Base-by-base conservation (phyloP, 2,797 vertebrate genomes). In the Smutsia temminckii region DNA sequence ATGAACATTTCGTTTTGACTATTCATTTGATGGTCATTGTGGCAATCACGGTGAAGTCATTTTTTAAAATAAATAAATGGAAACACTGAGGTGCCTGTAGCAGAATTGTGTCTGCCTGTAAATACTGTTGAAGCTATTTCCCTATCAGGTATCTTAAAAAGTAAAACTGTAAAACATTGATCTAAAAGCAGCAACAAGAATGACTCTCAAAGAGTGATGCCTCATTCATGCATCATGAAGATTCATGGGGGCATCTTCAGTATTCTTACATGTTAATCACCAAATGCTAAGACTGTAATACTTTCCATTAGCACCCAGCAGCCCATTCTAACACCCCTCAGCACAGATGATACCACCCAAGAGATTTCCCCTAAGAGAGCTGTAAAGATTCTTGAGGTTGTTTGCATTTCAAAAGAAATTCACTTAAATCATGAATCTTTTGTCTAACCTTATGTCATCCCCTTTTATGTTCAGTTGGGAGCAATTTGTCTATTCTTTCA, bases 391-490 rank as follows among this genome's bases (percentile, higher is more conserved):
- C 72, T 97, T 74, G 27, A 95, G 97, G 64, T 61, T 29, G 84
- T 97, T 68, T 97, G n/a, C 85, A 95, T 97, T 97, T 96, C 55
- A 89, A 95, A 98, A 83, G 97, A 97, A 97, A 96, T 75, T 93
- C 53, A 25, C 78, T 96, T 89, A 96, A 95, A 97, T 94, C 94
- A 89, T 3, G 37, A 95, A 21, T 91, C 93, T 86, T 96, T 98
- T 92, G 89, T 95, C 92, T 55, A 95, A 92, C 96, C 96, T 96
- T 94, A 90, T 97, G 97, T 85, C 91, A 96, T 42, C 42, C 20
- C 66, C 72, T 75, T 96, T 85, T 85, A 34, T 94, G 72, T 85
- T 89, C 69, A 80, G 59, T 42, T 69, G 93, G 74, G 27, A 94
- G 71, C 53, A 95, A 96, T 97, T 96, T 95, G 94, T 96, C 91